These are phyloP conservation scores for Hestina assimilis DNA, from an alignment of 1,140 invertebrate species.

Conservation along the genomic window DNA sequence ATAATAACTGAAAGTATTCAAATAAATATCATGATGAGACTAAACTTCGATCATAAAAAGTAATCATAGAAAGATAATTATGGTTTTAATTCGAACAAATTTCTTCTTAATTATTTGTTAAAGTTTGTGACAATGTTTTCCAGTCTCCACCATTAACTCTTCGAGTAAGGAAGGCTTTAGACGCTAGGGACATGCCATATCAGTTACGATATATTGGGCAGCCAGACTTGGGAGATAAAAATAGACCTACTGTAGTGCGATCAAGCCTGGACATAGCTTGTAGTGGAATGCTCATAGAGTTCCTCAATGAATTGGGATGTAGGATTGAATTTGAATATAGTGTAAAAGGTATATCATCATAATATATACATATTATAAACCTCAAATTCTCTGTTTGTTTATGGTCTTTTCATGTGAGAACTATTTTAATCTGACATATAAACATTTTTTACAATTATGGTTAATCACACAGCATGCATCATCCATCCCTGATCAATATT, in stretches of 20 bases:
- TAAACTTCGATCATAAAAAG: no score
- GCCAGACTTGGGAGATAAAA: constrained; percentile 91
- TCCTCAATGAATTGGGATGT: constrained; percentile 94
- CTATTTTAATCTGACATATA: no score
- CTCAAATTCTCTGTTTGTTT: no score
- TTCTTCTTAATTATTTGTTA: not conserved
- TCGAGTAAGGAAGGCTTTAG: constrained; percentile 87
- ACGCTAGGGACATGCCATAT: constrained; percentile 89
- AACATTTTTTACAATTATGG: no score
- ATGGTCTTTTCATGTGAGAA: no score
- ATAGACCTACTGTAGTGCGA: constrained; percentile 91
- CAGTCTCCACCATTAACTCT: constrained; percentile 82
- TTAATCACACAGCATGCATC: no score
- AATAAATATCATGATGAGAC: no score
- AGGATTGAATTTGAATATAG: constrained; percentile 96
- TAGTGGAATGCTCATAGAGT: constrained; percentile 93
- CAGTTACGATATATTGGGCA: constrained; percentile 94
- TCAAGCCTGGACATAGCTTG: constrained; percentile 95
- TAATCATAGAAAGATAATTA: no score
- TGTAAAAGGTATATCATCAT: constrained; percentile 82
- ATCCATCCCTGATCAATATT: no score
- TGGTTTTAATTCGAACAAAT: no score
- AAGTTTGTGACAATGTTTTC: constrained; percentile 33
- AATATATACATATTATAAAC: no score
- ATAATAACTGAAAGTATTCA: no score